These are phyloP conservation scores for Nemurella pictetii DNA, from an alignment of 2,888 invertebrate species.

Conservation along the genomic window DNA sequence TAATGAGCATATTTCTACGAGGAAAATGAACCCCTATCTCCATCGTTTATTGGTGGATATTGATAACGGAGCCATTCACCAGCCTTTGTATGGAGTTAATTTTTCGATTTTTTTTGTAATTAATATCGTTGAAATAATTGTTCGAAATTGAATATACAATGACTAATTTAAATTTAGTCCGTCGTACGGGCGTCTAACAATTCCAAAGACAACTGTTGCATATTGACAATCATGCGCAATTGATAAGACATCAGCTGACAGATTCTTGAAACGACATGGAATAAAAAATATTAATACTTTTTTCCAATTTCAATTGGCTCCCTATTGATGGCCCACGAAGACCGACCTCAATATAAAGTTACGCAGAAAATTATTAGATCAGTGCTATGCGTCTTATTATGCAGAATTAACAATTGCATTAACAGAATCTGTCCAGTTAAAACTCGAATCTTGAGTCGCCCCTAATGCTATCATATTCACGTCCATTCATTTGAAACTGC, in stretches of 20 bases:
- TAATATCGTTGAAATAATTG: conserved; percentile 26
- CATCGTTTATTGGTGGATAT: not conserved
- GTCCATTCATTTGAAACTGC: not conserved
- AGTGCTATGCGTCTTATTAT: not conserved
- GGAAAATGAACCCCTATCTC: not conserved
- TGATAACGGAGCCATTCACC: not conserved
- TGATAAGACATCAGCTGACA: no score
- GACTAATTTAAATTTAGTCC: not conserved
- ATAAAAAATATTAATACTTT: no score
- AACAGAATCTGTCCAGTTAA: not conserved
- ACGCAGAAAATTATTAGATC: no score
- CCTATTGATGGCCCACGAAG: no score
- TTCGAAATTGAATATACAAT: not conserved
- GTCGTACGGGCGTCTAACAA: not conserved
- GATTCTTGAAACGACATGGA: no score
- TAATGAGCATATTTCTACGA: not conserved
- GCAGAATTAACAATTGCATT: not conserved
- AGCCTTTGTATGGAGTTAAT: not conserved
- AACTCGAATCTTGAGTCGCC: not conserved
- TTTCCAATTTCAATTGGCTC: no score
- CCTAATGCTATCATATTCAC: not conserved
- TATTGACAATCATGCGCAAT: not conserved
- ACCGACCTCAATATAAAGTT: no score
- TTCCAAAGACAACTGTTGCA: not conserved
- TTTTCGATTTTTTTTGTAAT: conserved; percentile 18